Evolutionary conservation across 2,113 vertebrate species (phyloP), one percentile per base, ranked within the genome.

Genomic region (Larimichthys polyactis): DNA sequence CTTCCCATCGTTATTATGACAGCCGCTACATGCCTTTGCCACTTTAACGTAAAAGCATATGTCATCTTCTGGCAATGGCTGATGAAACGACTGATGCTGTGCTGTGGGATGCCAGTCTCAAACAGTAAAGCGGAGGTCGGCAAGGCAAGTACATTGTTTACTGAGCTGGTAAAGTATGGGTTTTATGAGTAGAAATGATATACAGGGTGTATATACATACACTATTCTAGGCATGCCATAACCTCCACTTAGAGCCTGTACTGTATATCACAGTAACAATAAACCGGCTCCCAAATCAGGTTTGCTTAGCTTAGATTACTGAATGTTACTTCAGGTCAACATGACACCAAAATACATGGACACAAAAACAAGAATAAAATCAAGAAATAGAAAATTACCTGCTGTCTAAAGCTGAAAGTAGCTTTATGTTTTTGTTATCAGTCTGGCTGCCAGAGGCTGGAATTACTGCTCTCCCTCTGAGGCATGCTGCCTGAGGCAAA

Each of bases 401-500:
- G 55, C 71, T 12, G 73, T 68, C 66, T 57, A n/a, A 83, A 78
- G 59, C 75, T 78, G 43, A 66, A 76, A 70, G 76, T 27, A 67
- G 43, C 24, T 57, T 71, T 57, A 27, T 71, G 29, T 24, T 86
- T 82, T 60, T 75, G 66, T 82, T 90, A 82, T 84, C 84, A 84
- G 69, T 54, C 77, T 70, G 70, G 52, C 70, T 72, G 78, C 84
- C 87, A 67, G 77, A 0, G 19, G 71, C 65, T 87, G 59, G 83
- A 89, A 84, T 87, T 85, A 83, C 86, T 46, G 22, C 78, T 75
- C 66, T 73, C 67, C 51, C 81, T 79, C 79, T 52, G 75, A 78
- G 86, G 52, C 51, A 44, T 48, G 51, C 82, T 65, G 89, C 88
- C 86, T 22, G 24, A 84, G 83, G 88, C 57, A 62, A 86, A 84